A percentile compares a stretch with the other conserved stretches of the same genome.
Evolutionary conservation across 2,888 invertebrate genomes (phyloP).

Genomic region (Volucella bombylans): DNA sequence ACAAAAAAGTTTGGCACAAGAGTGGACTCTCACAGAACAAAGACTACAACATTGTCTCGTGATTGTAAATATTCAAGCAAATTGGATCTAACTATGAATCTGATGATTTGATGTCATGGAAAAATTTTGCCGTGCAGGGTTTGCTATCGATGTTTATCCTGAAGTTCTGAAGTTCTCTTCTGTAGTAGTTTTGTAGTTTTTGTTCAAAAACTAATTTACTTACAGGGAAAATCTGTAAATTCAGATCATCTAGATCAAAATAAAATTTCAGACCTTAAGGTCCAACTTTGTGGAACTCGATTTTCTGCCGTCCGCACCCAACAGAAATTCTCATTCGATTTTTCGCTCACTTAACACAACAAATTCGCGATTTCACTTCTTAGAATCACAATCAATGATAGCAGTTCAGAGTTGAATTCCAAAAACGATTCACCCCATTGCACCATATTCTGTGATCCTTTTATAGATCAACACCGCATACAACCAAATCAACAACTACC

Average conservation of each 20-base stretch:
- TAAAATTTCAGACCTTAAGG: background rate
- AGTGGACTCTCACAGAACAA: too few species aligned
- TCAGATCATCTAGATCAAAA: background rate
- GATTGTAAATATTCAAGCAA: too few species aligned
- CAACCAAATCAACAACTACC: constrained; percentile 55
- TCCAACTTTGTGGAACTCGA: constrained; percentile 3
- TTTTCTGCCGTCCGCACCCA: background rate
- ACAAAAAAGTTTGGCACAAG: too few species aligned
- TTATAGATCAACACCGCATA: constrained; percentile 54
- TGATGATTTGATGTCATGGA: too few species aligned
- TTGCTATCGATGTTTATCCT: too few species aligned
- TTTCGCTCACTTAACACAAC: background rate
- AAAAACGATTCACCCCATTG: constrained; percentile 57
- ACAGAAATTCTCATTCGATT: background rate
- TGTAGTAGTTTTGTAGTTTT: too few species aligned
- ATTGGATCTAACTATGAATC: too few species aligned
- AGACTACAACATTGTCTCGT: too few species aligned
- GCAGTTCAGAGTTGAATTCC: background rate
- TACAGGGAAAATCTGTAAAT: too few species aligned
- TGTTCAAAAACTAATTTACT: too few species aligned
- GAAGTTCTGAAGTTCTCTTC: too few species aligned
- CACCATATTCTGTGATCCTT: constrained; percentile 67
- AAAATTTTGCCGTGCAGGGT: too few species aligned
- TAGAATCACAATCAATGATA: constrained; percentile 29
- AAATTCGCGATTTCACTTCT: constrained; percentile 10